These are phyloP conservation scores for Globicephala melas DNA, from an alignment of 2,113 vertebrate species.

Conservation along the genomic window DNA sequence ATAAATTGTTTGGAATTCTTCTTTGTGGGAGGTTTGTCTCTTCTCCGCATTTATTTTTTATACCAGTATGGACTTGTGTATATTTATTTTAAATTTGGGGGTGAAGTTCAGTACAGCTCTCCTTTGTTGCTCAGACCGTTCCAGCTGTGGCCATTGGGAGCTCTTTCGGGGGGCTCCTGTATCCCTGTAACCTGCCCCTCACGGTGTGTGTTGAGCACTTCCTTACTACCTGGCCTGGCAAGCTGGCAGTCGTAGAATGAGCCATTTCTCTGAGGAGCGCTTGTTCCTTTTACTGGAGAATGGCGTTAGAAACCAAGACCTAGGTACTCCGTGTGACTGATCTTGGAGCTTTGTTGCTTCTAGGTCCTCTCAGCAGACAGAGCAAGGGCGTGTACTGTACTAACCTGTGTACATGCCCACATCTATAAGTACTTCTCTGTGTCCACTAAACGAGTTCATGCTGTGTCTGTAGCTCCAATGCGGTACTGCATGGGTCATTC, in stretches of 20 bases:
- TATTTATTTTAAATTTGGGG: background rate
- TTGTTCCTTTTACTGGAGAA: background rate
- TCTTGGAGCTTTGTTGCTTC: background rate
- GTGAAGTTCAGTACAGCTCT: background rate
- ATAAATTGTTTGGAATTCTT: background rate
- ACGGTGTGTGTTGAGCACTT: background rate
- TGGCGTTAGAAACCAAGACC: background rate
- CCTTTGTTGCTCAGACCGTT: background rate
- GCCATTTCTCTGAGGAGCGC: background rate
- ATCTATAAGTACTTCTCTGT: rapidly evolving
- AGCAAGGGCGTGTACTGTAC: background rate
- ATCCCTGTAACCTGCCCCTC: background rate
- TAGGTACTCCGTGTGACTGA: background rate
- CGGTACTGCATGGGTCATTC: background rate
- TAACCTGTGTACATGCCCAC: background rate
- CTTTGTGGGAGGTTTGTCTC: background rate
- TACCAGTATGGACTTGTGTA: background rate
- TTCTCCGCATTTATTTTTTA: rapidly evolving
- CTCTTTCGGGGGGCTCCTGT: too few species aligned
- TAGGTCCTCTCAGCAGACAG: background rate
- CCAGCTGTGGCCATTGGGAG: background rate
- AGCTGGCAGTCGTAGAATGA: background rate
- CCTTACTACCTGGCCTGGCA: background rate
- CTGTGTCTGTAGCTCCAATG: background rate
- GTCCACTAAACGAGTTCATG: background rate